Base-by-base conservation (phyloP, 2,113 vertebrate species). In the Varanus salvator region DNA sequence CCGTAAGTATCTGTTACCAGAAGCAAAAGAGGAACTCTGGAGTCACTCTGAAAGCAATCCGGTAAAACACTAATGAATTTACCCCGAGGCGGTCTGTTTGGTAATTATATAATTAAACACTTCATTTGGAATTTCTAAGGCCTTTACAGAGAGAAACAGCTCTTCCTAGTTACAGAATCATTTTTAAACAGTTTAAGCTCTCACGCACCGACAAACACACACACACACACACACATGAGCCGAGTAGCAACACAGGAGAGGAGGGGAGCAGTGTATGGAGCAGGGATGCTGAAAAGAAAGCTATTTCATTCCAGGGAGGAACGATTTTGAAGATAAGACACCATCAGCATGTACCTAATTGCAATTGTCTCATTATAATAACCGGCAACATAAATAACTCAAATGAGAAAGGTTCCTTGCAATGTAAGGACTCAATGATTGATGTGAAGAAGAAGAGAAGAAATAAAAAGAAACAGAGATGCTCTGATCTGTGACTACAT, bases 91-190 rank as follows among this genome's bases (percentile, higher is more conserved):
- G 94, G 95, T 93, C 96, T 94, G 95, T 95, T 90, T 80, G 92
- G 95, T 97, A 97, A 97, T 96, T 96, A 96, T 92, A 97, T 97
- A 96, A 96, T 97, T 97, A 97, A 96, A 93, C 90, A 96, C 88
- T 97, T 95, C 94, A 96, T 95, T 96, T 95, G 92, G 92, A 94
- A 87, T 93, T 93, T 94, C 92, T 90, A 93, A 94, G 91, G 92
- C 82, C 85, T 93, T 96, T 94, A 86, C 31, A 87, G 76, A 77
- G 86, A 91, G 81, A 84, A 75, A 82, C 90, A 87, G 89, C 75
- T 80, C 90, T 82, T 86, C 81, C 57, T 8, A 27, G 86, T 91
- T 94, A 93, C 78, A 82, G 83, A 89, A 92, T 91, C 88, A 66
- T 3, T 21, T 72, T 91, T 93, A 86, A 93, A 94, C 85, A 84